Conservation (phyloP, 2,888 invertebrate species). For the Ormyrus rosae region DNA sequence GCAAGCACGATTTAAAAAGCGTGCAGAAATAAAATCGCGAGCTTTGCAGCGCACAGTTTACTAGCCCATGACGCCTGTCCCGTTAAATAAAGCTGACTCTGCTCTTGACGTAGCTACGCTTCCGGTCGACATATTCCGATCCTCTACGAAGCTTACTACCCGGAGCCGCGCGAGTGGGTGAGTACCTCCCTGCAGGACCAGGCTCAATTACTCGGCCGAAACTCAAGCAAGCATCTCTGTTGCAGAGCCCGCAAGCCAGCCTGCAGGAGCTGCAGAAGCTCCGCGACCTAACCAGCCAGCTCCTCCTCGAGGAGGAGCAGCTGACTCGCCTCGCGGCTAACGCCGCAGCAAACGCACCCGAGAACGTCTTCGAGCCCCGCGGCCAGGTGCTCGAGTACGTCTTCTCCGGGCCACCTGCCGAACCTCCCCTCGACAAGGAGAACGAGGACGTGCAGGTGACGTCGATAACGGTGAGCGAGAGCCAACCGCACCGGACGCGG, state of each 20-base stretch:
- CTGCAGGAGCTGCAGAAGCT: conserved; percentile 46
- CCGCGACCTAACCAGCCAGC: conserved; percentile 42
- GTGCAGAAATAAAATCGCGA: too few species aligned
- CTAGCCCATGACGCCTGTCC: too few species aligned
- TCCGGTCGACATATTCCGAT: conserved; percentile 61
- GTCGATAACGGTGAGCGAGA: conserved; percentile 68
- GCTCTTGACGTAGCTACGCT: conserved; percentile 6
- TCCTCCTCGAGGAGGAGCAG: conserved; percentile 48
- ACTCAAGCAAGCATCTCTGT: too few species aligned
- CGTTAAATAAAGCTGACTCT: not conserved
- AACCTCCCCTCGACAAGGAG: conserved; percentile 30
- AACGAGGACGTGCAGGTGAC: conserved; percentile 60
- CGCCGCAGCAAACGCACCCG: conserved; percentile 10
- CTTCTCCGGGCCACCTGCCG: conserved; percentile 22
- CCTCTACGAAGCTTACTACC: conserved; percentile 69
- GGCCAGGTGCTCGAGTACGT: conserved; percentile 50
- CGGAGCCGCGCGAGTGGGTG: conserved; percentile 58
- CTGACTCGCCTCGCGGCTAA: conserved; percentile 14
- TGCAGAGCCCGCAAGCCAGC: conserved; percentile 27
- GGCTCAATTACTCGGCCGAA: too few species aligned
- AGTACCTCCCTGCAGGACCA: not conserved
- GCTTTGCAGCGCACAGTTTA: too few species aligned
- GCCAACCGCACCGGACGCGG: conserved; percentile 64
- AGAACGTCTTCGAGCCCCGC: conserved; percentile 43
- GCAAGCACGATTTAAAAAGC: too few species aligned